Base-by-base conservation (phyloP, 2,797 vertebrate genomes). In the Oreochromis grahami region DNA sequence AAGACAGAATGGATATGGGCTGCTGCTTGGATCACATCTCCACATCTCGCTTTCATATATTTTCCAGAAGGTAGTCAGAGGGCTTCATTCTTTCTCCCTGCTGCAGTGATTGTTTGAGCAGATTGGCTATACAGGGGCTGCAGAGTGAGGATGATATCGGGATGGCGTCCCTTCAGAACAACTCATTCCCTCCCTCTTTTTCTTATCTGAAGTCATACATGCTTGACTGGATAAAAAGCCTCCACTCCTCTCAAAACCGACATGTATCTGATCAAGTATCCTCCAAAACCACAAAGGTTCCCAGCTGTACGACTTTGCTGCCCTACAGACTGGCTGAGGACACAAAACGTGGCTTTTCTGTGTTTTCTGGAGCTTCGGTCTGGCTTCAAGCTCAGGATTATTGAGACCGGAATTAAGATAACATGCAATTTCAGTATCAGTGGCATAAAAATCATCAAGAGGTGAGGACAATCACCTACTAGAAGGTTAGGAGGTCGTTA, bases 1-100 rank as follows among this genome's bases (percentile, higher is more conserved):
- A 87, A 91, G 90, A 88, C 86, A 90, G 86, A 91, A 86, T 91
- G 84, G 90, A 91, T 88, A 88, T 78, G 91, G 87, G 77, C 91
- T 79, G 50, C 91, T 87, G 92, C 91, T 76, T 83, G 88, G 84
- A 89, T 92, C 92, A 81, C 86, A 92, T 92, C 90, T 88, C 85
- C 85, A 86, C 87, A 89, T 93, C 91, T 90, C 72, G 50, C 87
- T 85, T 85, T 93, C 85, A 89, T 92, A 81, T 87, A 87, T 90
- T 93, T 93, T 91, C 89, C 90, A 89, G 87, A 55, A 86, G 81
- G 76, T 74, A 80, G 85, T 82, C 81, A 53, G 32, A 83, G 85
- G 58, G 55, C 87, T 86, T 86, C 29, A 77, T 24, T 80, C 58
- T 84, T 77, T 43, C 21, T 79, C 50, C 72, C 53, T 58, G 85